Percentiles rank a stretch among this genome's conserved stretches.
These are phyloP conservation scores for Anoplolepis gracilipes DNA, from an alignment of 1,140 invertebrate species.

Conservation along the genomic window DNA sequence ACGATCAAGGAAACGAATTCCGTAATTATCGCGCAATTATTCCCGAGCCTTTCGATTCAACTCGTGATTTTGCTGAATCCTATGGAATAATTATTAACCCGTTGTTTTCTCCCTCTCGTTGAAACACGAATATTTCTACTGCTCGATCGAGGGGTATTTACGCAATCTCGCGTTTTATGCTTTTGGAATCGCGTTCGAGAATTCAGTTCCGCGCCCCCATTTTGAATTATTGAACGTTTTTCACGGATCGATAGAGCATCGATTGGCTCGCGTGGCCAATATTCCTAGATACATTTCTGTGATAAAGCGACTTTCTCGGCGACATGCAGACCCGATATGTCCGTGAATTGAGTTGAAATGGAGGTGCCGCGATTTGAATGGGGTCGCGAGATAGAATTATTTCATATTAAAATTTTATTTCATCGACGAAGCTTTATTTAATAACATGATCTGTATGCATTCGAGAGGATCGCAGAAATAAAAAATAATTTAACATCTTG, in stretches of 20 bases:
- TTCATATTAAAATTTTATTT: conserved; percentile 18
- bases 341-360: conserved; percentile 63
- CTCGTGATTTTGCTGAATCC: conserved; percentile 23
- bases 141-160: not conserved
- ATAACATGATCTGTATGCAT: not conserved
- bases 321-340: conserved; percentile 45
- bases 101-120: not conserved
- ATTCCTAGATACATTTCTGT: conserved; percentile 35
- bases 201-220: conserved; percentile 48
- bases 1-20: not conserved
- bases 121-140: not conserved
- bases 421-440: not conserved
- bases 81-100: conserved; percentile 23
- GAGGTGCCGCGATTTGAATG: conserved; percentile 31
- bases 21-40: conserved; percentile 38
- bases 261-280: conserved; percentile 55
- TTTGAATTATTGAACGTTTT: conserved; percentile 61
- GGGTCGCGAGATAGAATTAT: conserved; percentile 13
- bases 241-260: conserved; percentile 45
- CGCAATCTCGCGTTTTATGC: conserved; percentile 45
- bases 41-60: not conserved
- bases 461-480: not conserved
- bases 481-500: not conserved
- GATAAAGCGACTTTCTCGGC: conserved; percentile 63
- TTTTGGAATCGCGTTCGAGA: not conserved